Evolutionary conservation across 2,797 vertebrate genomes (phyloP).

Genomic region (Gymnopithys bicolor): DNA sequence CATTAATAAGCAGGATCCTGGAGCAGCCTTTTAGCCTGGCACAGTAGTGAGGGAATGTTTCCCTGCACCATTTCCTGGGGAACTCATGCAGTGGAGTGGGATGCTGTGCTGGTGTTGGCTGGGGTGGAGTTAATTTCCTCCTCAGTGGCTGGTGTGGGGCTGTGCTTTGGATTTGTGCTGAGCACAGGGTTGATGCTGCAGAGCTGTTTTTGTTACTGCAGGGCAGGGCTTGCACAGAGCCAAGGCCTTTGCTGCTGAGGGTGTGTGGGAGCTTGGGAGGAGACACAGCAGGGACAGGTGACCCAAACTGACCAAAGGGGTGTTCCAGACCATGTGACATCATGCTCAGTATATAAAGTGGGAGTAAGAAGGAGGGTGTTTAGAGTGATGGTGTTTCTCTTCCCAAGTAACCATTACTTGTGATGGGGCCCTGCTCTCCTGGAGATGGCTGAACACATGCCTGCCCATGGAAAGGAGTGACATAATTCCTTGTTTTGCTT

Average conservation of each 20-base stretch:
- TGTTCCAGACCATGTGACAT: not conserved
- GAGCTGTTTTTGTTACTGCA: not conserved
- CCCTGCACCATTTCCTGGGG: not conserved
- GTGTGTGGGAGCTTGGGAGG: not conserved
- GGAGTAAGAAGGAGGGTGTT: not conserved
- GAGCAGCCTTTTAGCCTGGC: not conserved
- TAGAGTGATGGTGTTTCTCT: not conserved
- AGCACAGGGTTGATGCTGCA: not conserved
- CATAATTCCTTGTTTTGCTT: not conserved
- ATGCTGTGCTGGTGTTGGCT: not conserved
- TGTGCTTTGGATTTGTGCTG: not conserved
- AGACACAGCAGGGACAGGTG: not conserved
- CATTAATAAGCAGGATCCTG: not conserved
- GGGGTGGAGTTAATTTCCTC: not conserved
- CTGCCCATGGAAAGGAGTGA: not conserved
- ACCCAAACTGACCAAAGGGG: not conserved
- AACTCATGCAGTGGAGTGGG: not conserved
- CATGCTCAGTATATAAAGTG: no score
- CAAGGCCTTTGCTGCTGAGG: not conserved
- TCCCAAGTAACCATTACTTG: not conserved
- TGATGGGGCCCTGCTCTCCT: not conserved
- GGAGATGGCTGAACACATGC: not conserved
- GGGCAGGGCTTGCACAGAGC: not conserved
- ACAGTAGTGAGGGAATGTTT: not conserved
- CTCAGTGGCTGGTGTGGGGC: not conserved